A percentile compares a stretch with the other conserved stretches of the same genome.
These are phyloP conservation scores for Albula goreensis DNA, from an alignment of 2,113 vertebrate species.

Conservation along the genomic window DNA sequence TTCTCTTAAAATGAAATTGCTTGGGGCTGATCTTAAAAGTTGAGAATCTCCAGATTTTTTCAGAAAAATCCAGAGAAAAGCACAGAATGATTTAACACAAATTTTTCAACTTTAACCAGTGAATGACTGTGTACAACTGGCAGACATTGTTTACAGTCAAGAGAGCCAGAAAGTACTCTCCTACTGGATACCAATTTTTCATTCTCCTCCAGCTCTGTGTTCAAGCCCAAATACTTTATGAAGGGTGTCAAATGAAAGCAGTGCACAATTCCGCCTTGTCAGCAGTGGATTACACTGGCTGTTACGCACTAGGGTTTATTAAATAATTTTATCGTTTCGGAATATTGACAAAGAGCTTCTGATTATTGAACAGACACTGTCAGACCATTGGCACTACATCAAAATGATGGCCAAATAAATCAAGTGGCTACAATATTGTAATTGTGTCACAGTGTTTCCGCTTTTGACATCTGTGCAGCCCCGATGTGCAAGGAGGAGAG, in stretches of 20 bases:
- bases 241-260: conserved; percentile 21
- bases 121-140: conserved; percentile 16
- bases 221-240: conserved; percentile 35
- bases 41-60: background rate
- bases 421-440: background rate
- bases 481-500: conserved; percentile 24
- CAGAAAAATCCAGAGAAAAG: background rate
- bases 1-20: background rate
- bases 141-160: conserved; percentile 12
- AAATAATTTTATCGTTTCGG: conserved; percentile 38
- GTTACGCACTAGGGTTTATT: conserved; percentile 27
- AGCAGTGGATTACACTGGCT: conserved; percentile 25
- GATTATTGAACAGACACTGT: conserved; percentile 42
- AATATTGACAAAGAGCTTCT: conserved; percentile 28
- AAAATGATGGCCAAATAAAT: conserved; percentile 39
- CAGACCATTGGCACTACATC: conserved; percentile 40
- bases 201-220: conserved; percentile 11
- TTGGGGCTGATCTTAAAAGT: background rate
- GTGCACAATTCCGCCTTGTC: conserved; percentile 30
- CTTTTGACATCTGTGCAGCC: conserved; percentile 31
- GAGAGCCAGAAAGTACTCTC: background rate
- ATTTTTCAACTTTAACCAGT: background rate
- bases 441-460: conserved; percentile 23
- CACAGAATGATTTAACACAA: background rate
- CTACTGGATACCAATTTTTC: background rate